A percentile compares a stretch with the other conserved stretches of the same genome.
Evolutionary conservation across 2,888 invertebrate genomes (phyloP).

Genomic region (Acanthosepion esculentum): DNA sequence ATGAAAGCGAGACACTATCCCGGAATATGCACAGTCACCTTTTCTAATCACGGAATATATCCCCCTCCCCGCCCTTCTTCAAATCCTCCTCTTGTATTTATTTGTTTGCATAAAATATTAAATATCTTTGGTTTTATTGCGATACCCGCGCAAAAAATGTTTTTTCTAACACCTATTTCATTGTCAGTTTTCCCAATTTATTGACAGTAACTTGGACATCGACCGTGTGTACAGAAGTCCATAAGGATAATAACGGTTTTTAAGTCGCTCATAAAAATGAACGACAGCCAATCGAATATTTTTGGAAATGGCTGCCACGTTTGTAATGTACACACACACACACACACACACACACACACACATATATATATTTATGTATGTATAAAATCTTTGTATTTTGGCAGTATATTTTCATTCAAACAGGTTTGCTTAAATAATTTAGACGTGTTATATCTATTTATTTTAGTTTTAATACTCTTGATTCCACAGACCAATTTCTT

Average conservation of each 20-base stretch:
- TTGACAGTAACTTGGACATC: background rate
- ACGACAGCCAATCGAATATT: background rate
- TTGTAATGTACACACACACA: background rate
- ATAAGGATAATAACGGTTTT: background rate
- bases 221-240: background rate
- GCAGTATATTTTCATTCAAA: too few relatives aligned
- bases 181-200: background rate
- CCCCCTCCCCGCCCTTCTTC: too few relatives aligned
- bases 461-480: too few relatives aligned
- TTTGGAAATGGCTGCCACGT: background rate
- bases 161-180: background rate
- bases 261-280: background rate
- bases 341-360: too few relatives aligned
- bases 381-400: too few relatives aligned
- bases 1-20: too few relatives aligned
- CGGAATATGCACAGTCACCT: too few relatives aligned
- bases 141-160: background rate
- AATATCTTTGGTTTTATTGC: background rate
- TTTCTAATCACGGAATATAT: too few relatives aligned
- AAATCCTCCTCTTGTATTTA: background rate
- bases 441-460: too few relatives aligned
- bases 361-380: too few relatives aligned
- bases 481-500: too few relatives aligned
- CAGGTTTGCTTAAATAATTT: too few relatives aligned
- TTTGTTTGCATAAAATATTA: background rate